These are phyloP conservation scores for Drosophila nasuta DNA, from an alignment of 1,140 invertebrate genomes.

Conservation along the genomic window DNA sequence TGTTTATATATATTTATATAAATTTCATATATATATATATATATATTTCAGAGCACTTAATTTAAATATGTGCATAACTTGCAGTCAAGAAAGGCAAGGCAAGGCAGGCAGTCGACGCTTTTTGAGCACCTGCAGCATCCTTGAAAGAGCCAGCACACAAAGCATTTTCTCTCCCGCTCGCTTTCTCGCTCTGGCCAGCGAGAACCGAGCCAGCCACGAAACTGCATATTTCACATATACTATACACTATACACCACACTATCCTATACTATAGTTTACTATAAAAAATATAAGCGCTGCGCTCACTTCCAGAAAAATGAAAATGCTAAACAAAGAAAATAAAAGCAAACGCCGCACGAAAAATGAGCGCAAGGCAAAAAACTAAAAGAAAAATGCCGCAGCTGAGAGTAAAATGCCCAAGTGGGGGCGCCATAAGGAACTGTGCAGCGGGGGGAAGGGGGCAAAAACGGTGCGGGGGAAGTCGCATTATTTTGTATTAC, in stretches of 20 bases:
- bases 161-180: slow-evolving; percentile 45
- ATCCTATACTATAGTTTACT: slow-evolving; percentile 32
- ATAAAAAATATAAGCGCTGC: slow-evolving; percentile 42
- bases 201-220: slow-evolving; percentile 30
- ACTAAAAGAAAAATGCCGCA: slow-evolving; percentile 72
- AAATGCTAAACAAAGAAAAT: slow-evolving; percentile 80
- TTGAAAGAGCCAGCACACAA: slow-evolving; percentile 61
- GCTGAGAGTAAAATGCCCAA: slow-evolving; percentile 13
- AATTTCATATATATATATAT: not conserved
- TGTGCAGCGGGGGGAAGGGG: not conserved
- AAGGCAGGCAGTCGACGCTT: slow-evolving; percentile 16
- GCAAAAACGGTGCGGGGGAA: slow-evolving; percentile 17
- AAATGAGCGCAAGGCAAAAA: slow-evolving; percentile 67
- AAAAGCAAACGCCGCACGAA: slow-evolving; percentile 64
- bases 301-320: slow-evolving; percentile 61
- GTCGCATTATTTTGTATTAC: slow-evolving; percentile 78
- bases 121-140: slow-evolving; percentile 69
- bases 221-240: slow-evolving; percentile 69
- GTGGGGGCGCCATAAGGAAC: not conserved
- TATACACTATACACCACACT: slow-evolving; percentile 6
- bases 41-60: slow-evolving; percentile 49
- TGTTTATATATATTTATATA: not conserved
- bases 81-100: slow-evolving; percentile 31
- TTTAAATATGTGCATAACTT: slow-evolving; percentile 74
- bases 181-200: slow-evolving; percentile 24